Evolutionary conservation across 2,888 invertebrate genomes (phyloP).

Genomic region (Penaeus monodon): DNA sequence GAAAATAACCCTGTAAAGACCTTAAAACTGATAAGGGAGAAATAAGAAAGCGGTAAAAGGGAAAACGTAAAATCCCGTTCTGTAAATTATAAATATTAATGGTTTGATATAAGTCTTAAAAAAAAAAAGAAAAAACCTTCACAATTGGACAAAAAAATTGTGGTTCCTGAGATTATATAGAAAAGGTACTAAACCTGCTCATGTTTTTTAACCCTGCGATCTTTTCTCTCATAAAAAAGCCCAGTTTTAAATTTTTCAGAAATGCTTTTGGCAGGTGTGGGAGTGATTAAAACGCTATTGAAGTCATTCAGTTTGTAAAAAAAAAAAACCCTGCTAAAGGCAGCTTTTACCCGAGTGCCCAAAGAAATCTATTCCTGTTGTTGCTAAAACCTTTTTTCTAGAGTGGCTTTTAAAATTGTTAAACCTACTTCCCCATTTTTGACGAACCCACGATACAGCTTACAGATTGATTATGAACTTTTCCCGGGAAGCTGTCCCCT

Average conservation of each 20-base stretch:
- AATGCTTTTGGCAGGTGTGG: slow-evolving; percentile 10
- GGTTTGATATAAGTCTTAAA: no score
- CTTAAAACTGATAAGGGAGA: no score
- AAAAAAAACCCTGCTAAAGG: background rate
- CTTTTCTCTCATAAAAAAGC: slow-evolving; percentile 14
- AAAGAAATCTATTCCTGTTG: slow-evolving; percentile 9
- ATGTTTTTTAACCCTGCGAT: background rate
- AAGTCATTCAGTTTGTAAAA: no score
- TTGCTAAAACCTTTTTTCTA: slow-evolving; percentile 7
- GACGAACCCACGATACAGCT: background rate
- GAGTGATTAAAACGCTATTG: background rate
- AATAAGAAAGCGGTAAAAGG: no score
- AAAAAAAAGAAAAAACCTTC: no score
- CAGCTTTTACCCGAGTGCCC: background rate
- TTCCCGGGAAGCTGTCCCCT: slow-evolving; percentile 13
- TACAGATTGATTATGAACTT: slow-evolving; percentile 21
- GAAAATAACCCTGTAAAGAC: no score
- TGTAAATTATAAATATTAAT: no score
- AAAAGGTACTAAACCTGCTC: background rate
- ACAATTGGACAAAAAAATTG: no score
- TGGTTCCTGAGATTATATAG: background rate
- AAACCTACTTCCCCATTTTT: slow-evolving; percentile 13
- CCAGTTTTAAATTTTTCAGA: background rate
- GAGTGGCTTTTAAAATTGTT: slow-evolving; percentile 20
- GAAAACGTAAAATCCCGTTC: no score